These are phyloP conservation scores for Phylloscopus whistleri DNA, from an alignment of 2,113 vertebrate species.

Conservation along the genomic window DNA sequence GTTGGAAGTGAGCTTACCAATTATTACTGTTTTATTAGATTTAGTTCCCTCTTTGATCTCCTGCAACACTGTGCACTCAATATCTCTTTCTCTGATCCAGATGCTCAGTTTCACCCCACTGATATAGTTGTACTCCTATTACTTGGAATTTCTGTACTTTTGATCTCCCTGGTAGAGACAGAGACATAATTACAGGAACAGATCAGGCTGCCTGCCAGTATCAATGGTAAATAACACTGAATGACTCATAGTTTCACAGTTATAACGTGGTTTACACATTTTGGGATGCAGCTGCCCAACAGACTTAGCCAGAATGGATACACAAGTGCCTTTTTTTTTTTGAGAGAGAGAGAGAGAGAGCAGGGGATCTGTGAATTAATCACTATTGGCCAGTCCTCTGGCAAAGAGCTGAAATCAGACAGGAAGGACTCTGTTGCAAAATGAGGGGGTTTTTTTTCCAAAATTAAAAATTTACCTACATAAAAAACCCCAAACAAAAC, in stretches of 20 bases:
- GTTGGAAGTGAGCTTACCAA: conserved; percentile 48
- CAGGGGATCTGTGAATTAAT: neutral
- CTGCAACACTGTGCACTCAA: conserved; percentile 22
- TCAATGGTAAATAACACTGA: conserved; percentile 66
- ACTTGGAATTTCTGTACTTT: conserved; percentile 65
- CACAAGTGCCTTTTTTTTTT: neutral
- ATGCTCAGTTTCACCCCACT: conserved; percentile 48
- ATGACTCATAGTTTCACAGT: conserved; percentile 64
- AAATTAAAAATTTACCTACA: neutral
- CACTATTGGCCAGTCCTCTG: neutral
- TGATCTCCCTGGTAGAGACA: conserved; percentile 65
- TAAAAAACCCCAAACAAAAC: neutral
- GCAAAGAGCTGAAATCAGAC: neutral
- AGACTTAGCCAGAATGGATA: conserved; percentile 37
- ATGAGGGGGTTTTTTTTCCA: neutral
- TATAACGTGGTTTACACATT: conserved; percentile 57
- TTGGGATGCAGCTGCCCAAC: conserved; percentile 60
- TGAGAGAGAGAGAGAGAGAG: neutral
- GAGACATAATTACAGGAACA: conserved; percentile 64
- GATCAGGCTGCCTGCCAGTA: conserved; percentile 58
- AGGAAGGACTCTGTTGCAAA: neutral
- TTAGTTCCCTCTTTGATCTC: conserved; percentile 64
- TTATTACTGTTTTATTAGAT: conserved; percentile 64
- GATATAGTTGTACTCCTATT: conserved; percentile 59
- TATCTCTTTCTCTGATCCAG: conserved; percentile 51